Conservation (phyloP, 2,113 vertebrate genomes). For the Pagrus major region DNA sequence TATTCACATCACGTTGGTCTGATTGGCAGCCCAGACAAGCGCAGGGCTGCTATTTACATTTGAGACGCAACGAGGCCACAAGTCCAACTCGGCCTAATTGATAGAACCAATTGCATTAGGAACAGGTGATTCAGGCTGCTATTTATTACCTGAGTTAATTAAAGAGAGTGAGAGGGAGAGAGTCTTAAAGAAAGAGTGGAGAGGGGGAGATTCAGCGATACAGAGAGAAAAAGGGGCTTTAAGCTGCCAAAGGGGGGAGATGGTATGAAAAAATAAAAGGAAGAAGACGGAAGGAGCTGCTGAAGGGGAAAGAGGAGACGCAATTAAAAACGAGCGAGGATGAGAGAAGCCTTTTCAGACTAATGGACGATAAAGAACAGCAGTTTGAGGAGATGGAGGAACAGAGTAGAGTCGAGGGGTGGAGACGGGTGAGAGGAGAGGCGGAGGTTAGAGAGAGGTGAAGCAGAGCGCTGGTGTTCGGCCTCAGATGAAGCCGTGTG, state of each 20-base stretch:
- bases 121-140: slow-evolving; percentile 29
- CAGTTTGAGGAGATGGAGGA: not conserved
- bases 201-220: not conserved
- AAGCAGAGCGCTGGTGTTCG: too few species aligned
- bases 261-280: not conserved
- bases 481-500: not conserved
- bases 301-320: not conserved
- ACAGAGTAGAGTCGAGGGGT: not conserved
- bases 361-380: slow-evolving; percentile 9
- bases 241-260: not conserved
- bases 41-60: slow-evolving; percentile 33
- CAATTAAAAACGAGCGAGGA: not conserved
- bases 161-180: not conserved
- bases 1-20: slow-evolving; percentile 33
- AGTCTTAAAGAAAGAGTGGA: not conserved
- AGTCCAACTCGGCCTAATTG: slow-evolving; percentile 31
- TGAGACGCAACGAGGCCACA: not conserved
- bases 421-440: not conserved
- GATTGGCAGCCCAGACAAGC: slow-evolving; percentile 35
- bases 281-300: not conserved
- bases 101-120: slow-evolving; percentile 33
- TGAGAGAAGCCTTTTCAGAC: not conserved
- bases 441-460: not conserved
- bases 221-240: not conserved
- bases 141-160: slow-evolving; percentile 54